These are phyloP conservation scores for Leptonema lineaticorne DNA, from an alignment of 1,140 invertebrate genomes.

Conservation along the genomic window DNA sequence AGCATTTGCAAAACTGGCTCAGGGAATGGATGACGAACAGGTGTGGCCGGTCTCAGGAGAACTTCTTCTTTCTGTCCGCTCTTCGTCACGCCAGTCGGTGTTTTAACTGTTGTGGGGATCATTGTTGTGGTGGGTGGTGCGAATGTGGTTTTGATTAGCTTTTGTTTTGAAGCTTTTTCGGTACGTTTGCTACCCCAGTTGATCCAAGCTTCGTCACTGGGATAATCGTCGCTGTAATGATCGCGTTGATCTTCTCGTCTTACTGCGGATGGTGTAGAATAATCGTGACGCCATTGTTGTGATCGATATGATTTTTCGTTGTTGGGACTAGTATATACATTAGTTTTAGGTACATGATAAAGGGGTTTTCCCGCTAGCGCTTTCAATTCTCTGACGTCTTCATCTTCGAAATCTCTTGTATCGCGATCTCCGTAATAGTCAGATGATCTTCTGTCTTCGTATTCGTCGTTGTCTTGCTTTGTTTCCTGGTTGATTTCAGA, in stretches of 20 bases:
- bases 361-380: conserved; percentile 56
- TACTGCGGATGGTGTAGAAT: conserved; percentile 23
- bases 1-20: conserved; percentile 53
- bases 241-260: conserved; percentile 25
- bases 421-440: conserved; percentile 39
- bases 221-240: conserved; percentile 48
- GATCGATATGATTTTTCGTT: conserved; percentile 12
- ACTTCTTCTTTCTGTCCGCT: conserved; percentile 63
- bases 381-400: conserved; percentile 62
- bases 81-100: conserved; percentile 38
- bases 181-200: conserved; percentile 57
- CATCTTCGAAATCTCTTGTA: conserved; percentile 55
- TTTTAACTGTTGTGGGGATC: conserved; percentile 19
- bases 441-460: conserved; percentile 46
- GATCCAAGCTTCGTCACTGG: conserved; percentile 52
- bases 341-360: conserved; percentile 54
- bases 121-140: conserved; percentile 38
- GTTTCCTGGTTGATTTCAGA: conserved; percentile 43
- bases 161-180: conserved; percentile 32
- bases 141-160: conserved; percentile 30
- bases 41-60: conserved; percentile 58
- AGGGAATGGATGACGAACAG: conserved; percentile 53
- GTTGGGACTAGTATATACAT: conserved; percentile 28
- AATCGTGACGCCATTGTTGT: conserved; percentile 29
- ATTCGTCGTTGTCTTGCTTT: conserved; percentile 46